These are phyloP conservation scores for Neodiprion pinetum DNA, from an alignment of 1,140 invertebrate species.

Conservation along the genomic window DNA sequence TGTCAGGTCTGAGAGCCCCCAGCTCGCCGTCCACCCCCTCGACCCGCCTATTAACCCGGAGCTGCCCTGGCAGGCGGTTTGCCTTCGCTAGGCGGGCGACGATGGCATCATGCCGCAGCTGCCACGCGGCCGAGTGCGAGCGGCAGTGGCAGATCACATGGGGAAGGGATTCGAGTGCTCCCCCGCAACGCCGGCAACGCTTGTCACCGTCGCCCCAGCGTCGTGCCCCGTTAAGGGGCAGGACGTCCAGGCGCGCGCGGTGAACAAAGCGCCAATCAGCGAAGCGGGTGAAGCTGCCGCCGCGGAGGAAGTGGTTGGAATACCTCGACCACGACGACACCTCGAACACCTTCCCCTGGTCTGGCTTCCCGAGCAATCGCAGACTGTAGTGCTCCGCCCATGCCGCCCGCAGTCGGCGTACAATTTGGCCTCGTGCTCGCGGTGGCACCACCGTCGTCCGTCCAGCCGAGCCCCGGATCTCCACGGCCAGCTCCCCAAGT, in stretches of 20 bases:
- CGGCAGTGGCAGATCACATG: constrained; percentile 40
- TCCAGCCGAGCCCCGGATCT: too few species aligned
- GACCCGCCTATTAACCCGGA: constrained; percentile 20
- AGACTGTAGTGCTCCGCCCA: too few species aligned
- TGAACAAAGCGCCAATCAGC: too few species aligned
- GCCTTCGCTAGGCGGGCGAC: constrained; percentile 24
- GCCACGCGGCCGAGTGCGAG: constrained; percentile 17
- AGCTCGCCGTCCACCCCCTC: constrained; percentile 23
- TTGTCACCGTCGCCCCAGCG: constrained; percentile 28
- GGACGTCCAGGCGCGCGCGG: constrained; percentile 33
- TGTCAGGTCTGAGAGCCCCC: constrained; percentile 38
- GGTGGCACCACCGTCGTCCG: too few species aligned
- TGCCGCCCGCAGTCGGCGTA: too few species aligned
- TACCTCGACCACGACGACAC: too few species aligned
- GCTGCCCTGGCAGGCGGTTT: not conserved
- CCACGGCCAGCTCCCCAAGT: too few species aligned
- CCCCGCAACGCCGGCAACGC: constrained; percentile 39
- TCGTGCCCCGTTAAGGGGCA: constrained; percentile 43
- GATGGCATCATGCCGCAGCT: constrained; percentile 28
- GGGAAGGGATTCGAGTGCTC: not conserved
- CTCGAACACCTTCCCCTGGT: too few species aligned
- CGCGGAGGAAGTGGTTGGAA: too few species aligned
- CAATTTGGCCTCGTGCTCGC: too few species aligned
- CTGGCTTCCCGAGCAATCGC: too few species aligned
- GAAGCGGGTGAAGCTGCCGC: too few species aligned